Conservation (phyloP, 2,888 invertebrate species). For the Tricholauxania praeusta region DNA sequence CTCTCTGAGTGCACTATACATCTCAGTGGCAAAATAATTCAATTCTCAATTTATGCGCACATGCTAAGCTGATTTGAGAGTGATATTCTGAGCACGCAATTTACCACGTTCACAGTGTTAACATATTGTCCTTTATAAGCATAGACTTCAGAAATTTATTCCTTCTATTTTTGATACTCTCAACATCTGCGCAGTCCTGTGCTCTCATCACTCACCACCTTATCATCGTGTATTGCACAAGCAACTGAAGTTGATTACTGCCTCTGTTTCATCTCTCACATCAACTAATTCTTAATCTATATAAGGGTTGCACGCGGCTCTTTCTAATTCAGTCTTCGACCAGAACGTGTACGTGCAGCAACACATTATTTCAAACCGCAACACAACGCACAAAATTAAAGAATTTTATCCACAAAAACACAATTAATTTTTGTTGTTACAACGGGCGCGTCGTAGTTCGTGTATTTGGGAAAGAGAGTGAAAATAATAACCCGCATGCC, state of each 20-base stretch:
- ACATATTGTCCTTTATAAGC: too few species aligned
- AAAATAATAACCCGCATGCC: constrained; percentile 19
- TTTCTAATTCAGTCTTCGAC: constrained; percentile 56
- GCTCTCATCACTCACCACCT: not conserved
- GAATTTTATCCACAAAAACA: constrained; percentile 32
- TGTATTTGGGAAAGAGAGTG: constrained; percentile 35
- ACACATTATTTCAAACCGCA: constrained; percentile 33
- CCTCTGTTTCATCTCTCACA: constrained; percentile 28
- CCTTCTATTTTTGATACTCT: too few species aligned
- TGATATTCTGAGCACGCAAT: too few species aligned
- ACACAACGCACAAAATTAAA: constrained; percentile 36
- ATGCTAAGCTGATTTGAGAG: too few species aligned
- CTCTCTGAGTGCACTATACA: too few species aligned
- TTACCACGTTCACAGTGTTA: too few species aligned
- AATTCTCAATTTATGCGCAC: too few species aligned
- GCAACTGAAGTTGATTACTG: not conserved
- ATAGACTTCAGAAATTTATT: too few species aligned
- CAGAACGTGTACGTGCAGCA: constrained; percentile 52
- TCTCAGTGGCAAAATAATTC: too few species aligned
- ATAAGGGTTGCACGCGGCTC: constrained; percentile 55
- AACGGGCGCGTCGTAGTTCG: constrained; percentile 46
- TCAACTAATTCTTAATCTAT: constrained; percentile 51
- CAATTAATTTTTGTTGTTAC: constrained; percentile 35
- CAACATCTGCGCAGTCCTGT: too few species aligned
- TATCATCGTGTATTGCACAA: not conserved